A percentile compares a stretch with the other conserved stretches of the same genome.
These are phyloP conservation scores for Ennomos erosarius DNA, from an alignment of 2,888 invertebrate species.

Conservation along the genomic window DNA sequence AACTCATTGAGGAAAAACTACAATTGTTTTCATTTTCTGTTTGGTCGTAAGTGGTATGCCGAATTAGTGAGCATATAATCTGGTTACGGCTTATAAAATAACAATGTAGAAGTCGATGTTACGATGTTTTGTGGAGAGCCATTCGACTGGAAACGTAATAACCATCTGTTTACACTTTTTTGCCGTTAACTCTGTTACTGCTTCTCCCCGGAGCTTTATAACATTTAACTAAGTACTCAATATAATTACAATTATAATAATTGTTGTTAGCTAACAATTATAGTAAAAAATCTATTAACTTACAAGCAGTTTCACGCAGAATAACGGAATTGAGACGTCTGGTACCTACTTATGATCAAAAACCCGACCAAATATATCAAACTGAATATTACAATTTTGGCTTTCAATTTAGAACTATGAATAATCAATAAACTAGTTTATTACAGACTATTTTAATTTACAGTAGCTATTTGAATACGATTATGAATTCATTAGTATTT, in stretches of 20 bases:
- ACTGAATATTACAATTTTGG: constrained; percentile 50
- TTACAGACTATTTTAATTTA: constrained; percentile 47
- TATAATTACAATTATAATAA: constrained; percentile 24
- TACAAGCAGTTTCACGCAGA: constrained; percentile 40
- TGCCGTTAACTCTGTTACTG: constrained; percentile 43
- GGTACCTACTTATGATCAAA: constrained; percentile 31
- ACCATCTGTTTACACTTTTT: constrained; percentile 46
- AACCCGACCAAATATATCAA: constrained; percentile 33
- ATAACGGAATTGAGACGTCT: constrained; percentile 29
- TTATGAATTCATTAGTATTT: constrained; percentile 43
- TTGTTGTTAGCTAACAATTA: too few species aligned
- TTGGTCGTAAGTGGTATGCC: constrained; percentile 55
- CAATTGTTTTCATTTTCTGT: constrained; percentile 74
- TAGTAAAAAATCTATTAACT: too few species aligned
- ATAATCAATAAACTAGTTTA: constrained; percentile 60
- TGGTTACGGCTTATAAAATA: constrained; percentile 58
- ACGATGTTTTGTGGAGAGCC: constrained; percentile 51
- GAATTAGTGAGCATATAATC: constrained; percentile 56
- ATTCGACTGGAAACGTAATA: constrained; percentile 57
- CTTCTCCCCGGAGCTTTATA: constrained; percentile 36
- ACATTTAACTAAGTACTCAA: constrained; percentile 37
- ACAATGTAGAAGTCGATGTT: constrained; percentile 42
- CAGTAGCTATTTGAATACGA: constrained; percentile 49
- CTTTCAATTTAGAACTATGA: constrained; percentile 56
- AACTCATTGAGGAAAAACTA: constrained; percentile 80